These are phyloP conservation scores for Eurystomus gularis DNA, from an alignment of 2,113 vertebrate genomes.

Conservation along the genomic window DNA sequence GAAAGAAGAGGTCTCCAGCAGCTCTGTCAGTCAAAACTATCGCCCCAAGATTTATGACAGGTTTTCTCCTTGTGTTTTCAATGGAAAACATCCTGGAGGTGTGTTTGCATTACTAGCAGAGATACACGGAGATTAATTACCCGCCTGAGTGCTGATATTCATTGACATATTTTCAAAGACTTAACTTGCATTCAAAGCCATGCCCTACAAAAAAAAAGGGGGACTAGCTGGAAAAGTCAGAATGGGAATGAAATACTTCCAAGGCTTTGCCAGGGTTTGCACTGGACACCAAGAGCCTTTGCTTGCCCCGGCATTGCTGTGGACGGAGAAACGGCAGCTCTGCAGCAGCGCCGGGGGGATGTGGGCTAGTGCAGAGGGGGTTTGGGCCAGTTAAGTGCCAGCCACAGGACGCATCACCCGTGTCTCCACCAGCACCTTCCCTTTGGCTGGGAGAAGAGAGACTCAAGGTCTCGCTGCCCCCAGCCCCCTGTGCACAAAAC, in stretches of 20 bases:
- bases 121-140: constrained; percentile 76
- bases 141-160: constrained; percentile 50
- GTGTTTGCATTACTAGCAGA: constrained; percentile 65
- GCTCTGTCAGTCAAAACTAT: constrained; percentile 71
- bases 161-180: constrained; percentile 68
- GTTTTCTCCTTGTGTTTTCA: constrained; percentile 64
- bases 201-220: neutral
- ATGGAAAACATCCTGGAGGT: constrained; percentile 74
- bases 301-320: accelerated
- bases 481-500: neutral
- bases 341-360: accelerated
- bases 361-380: neutral
- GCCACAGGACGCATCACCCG: neutral
- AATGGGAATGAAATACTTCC: neutral
- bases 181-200: constrained; percentile 58
- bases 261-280: neutral
- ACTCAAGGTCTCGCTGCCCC: neutral
- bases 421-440: accelerated
- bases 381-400: neutral
- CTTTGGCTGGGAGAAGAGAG: neutral
- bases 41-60: constrained; percentile 71
- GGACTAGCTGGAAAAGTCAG: neutral
- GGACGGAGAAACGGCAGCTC: neutral
- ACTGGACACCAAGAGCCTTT: neutral
- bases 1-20: constrained; percentile 71